Evolutionary conservation across 2,113 vertebrate species (phyloP).

Genomic region (Pelmatolapia mariae): DNA sequence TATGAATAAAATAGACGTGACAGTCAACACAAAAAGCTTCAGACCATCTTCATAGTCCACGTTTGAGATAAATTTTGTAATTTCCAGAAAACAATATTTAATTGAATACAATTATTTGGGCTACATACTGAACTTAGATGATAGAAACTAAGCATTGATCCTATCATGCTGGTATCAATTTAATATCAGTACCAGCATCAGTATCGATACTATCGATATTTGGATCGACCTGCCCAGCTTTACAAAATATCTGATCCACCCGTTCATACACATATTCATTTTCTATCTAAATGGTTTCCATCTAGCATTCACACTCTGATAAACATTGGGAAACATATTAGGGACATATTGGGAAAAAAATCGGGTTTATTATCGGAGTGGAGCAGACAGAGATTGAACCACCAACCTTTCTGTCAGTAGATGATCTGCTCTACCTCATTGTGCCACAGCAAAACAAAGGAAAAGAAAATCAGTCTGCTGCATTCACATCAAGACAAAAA

Average conservation of each 20-base stretch:
- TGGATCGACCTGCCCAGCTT: neutral
- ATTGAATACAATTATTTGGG: neutral
- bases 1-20: neutral
- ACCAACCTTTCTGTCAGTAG: neutral
- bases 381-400: neutral
- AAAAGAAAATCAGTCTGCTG: neutral
- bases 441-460: neutral
- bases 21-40: neutral
- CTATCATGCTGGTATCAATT: neutral
- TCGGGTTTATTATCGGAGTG: neutral
- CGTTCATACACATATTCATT: neutral
- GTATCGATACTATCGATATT: neutral
- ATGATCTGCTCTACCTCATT: neutral
- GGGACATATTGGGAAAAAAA: neutral
- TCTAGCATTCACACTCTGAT: neutral
- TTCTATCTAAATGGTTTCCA: neutral
- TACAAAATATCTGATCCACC: neutral
- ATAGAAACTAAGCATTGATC: neutral
- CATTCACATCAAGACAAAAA: neutral
- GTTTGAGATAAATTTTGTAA: neutral
- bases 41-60: neutral
- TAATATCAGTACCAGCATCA: neutral
- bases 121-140: neutral
- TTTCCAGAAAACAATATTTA: neutral
- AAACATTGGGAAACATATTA: neutral